phyloP scores from a whole-genome alignment of 2,888 invertebrate species.

The Trilocha varians region DNA sequence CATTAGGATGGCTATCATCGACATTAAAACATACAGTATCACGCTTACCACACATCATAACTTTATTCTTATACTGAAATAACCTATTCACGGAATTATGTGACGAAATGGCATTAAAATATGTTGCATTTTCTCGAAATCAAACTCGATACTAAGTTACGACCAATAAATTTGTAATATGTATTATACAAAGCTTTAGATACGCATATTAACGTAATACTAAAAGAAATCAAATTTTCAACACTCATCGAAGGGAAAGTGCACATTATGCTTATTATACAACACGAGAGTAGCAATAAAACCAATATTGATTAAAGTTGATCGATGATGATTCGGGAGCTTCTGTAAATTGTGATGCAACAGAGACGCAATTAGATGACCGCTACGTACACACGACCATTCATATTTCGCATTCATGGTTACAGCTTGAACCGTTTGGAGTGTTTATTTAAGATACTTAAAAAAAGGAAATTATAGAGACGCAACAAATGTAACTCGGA shows the following conservation, averaged over 20 bases:
- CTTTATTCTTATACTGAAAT: too few relatives aligned
- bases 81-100: too few relatives aligned
- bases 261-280: slow-evolving; percentile 37
- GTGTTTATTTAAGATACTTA: too few relatives aligned
- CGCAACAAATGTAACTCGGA: too few relatives aligned
- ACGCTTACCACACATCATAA: too few relatives aligned
- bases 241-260: slow-evolving; percentile 39
- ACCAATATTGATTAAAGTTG: slow-evolving; percentile 53
- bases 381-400: too few relatives aligned
- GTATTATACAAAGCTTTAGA: neutral
- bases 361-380: slow-evolving; percentile 11
- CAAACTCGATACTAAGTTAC: neutral
- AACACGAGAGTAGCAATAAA: slow-evolving; percentile 50
- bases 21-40: neutral
- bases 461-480: too few relatives aligned
- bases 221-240: neutral
- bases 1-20: neutral
- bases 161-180: neutral
- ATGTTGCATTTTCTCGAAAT: neutral
- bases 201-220: neutral
- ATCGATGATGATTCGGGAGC: slow-evolving; percentile 29
- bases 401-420: too few relatives aligned
- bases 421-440: too few relatives aligned
- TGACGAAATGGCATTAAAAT: neutral
- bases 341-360: slow-evolving; percentile 17